phyloP scores from a whole-genome alignment of 2,797 vertebrate genomes.

The Chaenodraco wilsoni region DNA sequence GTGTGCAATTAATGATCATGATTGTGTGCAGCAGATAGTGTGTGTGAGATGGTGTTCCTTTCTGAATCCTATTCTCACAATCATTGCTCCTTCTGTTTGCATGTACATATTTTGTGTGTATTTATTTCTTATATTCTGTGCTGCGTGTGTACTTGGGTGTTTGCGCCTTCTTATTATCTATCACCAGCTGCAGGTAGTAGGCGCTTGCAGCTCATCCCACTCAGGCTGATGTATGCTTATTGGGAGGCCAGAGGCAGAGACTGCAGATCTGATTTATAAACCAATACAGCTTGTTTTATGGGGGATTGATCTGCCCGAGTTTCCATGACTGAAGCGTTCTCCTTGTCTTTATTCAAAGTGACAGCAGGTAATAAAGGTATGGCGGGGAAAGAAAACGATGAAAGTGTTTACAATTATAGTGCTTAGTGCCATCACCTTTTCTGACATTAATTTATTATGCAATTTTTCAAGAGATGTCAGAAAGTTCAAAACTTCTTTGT shows the following conservation, averaged over 20 bases:
- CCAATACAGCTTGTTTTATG: constrained; percentile 74
- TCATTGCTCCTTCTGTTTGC: background rate
- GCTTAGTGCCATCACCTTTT: constrained; percentile 49
- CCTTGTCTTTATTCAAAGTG: constrained; percentile 70
- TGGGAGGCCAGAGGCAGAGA: constrained; percentile 66
- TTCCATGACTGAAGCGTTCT: constrained; percentile 61
- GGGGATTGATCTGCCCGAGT: constrained; percentile 71
- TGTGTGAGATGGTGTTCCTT: background rate
- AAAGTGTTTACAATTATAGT: constrained; percentile 58
- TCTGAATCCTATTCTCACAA: background rate
- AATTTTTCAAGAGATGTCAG: constrained; percentile 8
- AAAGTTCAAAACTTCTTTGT: constrained; percentile 3
- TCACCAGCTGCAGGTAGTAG: constrained; percentile 62
- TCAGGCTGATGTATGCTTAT: constrained; percentile 75
- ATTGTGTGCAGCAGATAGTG: background rate
- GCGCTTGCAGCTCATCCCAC: constrained; percentile 61
- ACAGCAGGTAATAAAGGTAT: constrained; percentile 65
- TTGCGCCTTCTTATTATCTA: constrained; percentile 52
- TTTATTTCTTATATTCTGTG: background rate
- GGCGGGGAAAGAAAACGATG: constrained; percentile 42
- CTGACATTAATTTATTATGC: constrained; percentile 43
- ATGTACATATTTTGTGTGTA: background rate
- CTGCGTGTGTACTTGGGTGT: background rate
- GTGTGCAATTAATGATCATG: no score
- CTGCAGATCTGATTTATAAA: constrained; percentile 73